Evolutionary conservation across 2,888 invertebrate species (phyloP), one percentile per base, ranked within the genome.

Genomic region (Phengaris alcon): DNA sequence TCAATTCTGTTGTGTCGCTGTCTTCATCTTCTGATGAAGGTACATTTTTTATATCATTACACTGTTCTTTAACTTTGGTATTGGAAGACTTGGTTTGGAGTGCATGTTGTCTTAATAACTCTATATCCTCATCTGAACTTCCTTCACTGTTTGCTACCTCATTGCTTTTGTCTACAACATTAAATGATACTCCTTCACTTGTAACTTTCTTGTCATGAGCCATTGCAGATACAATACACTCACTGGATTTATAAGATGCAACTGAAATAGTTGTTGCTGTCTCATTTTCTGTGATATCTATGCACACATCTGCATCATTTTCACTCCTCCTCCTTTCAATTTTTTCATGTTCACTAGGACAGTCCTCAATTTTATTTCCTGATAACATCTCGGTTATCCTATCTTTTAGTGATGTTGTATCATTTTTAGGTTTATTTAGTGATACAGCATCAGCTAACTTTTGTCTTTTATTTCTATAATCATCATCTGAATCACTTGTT

Each of bases 1-100:
- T 89, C 73, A 96, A 86, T 80, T 95, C 93, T 74, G 94, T 87
- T 77, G 95, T 94, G 82, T 96, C 95, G 83, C 93, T 94, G 79
- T 95, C 95, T 81, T 94, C 94, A 77, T 94, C 94, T 77, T 94
- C 93, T 72, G 90, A 90, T 48, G 82, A 57, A 74, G 77, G 75
- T n/a, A 77, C 57, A 48, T 76, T 76, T 78, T 83, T 84, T 73
- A 76, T 82, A 76, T 84, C 82, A 77, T 76, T 76, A 57, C 75
- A 77, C 77, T 77, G 75, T 74, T 70, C 54, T 75, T 79, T 75
- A 76, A 76, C 75, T 81, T 85, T 85, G 22, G 77, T 44, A 82
- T 91, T 90, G 6, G 79, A 74, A 78, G 82, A 78, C 83, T 93
- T 93, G 0, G 93, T 93, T 85, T 92, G 88, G 1, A 94, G 84